A percentile compares a stretch with the other conserved stretches of the same genome.
phyloP scores from a whole-genome alignment of 2,113 vertebrate species.

The Potamarius usumacintae region DNA sequence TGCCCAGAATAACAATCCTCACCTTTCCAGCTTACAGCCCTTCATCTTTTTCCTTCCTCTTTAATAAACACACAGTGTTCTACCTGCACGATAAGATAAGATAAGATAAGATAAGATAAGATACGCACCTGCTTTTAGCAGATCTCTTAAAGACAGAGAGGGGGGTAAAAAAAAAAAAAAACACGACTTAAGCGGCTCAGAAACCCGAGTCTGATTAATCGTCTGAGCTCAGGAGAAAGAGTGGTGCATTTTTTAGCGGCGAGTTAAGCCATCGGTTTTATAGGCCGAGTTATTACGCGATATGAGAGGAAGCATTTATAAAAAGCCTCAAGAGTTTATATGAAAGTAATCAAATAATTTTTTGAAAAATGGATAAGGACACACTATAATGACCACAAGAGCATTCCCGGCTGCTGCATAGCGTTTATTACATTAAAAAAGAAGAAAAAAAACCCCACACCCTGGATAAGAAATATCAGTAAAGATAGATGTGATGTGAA shows the following conservation, averaged over 20 bases:
- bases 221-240: not conserved
- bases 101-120: constrained; percentile 21
- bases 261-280: not conserved
- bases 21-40: not conserved
- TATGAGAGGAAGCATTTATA: not conserved
- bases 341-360: not conserved
- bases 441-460: too few species aligned
- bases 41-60: not conserved
- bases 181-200: not conserved
- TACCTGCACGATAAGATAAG: constrained; percentile 36
- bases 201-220: constrained; percentile 6
- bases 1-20: constrained; percentile 43
- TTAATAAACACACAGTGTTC: constrained; percentile 33
- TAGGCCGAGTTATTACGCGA: not conserved
- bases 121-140: not conserved
- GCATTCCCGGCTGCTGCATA: not conserved
- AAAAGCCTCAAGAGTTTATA: not conserved
- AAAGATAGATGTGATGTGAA: not conserved
- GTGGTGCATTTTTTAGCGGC: not conserved
- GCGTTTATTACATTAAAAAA: not conserved
- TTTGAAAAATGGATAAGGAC: not conserved
- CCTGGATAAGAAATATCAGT: not conserved
- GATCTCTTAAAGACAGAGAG: too few species aligned
- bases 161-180: too few species aligned
- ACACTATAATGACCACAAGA: not conserved